These are phyloP conservation scores for Seriola aureovittata DNA, from an alignment of 2,113 vertebrate species.

Conservation along the genomic window DNA sequence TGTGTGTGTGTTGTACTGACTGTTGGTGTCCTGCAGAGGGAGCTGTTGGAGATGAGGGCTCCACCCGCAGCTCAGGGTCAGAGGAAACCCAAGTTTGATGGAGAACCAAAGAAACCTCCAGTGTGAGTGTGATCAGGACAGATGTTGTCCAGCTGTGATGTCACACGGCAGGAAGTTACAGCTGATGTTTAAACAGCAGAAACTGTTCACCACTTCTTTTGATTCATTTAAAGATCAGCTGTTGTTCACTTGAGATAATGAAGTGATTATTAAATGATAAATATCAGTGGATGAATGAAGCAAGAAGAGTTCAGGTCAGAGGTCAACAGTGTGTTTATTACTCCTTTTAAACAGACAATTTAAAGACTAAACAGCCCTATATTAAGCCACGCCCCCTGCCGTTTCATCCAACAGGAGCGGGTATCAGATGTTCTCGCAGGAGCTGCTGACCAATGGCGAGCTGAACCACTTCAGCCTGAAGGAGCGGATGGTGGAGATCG, in stretches of 20 bases:
- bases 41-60: conserved; percentile 83
- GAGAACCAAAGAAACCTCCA: conserved; percentile 88
- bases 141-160: background rate
- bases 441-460: conserved; percentile 87
- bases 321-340: no score
- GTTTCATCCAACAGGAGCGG: conserved; percentile 81
- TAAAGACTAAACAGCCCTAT: no score
- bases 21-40: conserved; percentile 76
- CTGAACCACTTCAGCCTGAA: conserved; percentile 88
- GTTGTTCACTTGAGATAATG: no score
- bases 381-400: conserved; percentile 1
- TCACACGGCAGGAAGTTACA: no score
- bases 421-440: conserved; percentile 90
- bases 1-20: conserved; percentile 15
- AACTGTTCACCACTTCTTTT: no score
- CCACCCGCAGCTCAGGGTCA: conserved; percentile 58
- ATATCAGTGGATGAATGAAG: no score
- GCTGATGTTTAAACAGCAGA: no score
- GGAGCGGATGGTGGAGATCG: conserved; percentile 90
- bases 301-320: no score
- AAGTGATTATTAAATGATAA: no score
- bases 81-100: conserved; percentile 87
- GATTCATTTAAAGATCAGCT: no score
- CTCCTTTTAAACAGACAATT: no score
- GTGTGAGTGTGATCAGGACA: conserved; percentile 63